phyloP scores from a whole-genome alignment of 2,113 vertebrate species.

The Bufo gargarizans region DNA sequence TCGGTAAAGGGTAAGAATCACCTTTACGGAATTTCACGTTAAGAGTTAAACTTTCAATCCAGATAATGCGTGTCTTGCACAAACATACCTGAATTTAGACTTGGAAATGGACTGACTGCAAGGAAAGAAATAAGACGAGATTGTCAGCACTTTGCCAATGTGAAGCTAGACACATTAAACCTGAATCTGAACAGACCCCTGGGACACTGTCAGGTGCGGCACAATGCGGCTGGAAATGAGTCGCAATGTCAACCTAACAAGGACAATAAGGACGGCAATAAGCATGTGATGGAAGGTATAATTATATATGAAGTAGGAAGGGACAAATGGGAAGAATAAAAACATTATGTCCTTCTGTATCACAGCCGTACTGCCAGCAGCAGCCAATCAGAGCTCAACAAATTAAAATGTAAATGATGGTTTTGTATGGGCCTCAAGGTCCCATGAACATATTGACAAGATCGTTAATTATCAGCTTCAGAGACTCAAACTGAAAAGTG shows the following conservation, averaged over 20 bases:
- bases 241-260: not conserved
- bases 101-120: slow-evolving; percentile 95
- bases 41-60: not conserved
- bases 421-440: too few species aligned
- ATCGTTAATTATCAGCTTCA: too few species aligned
- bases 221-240: not conserved
- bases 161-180: not conserved
- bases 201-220: not conserved
- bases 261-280: not conserved
- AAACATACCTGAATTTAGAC: slow-evolving; percentile 98
- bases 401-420: too few species aligned
- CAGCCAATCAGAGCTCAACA: not conserved
- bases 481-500: too few species aligned
- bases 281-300: not conserved
- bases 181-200: not conserved
- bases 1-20: too few species aligned
- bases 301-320: not conserved
- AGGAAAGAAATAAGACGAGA: slow-evolving; percentile 68
- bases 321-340: not conserved
- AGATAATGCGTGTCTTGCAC: slow-evolving; percentile 61
- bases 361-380: not conserved
- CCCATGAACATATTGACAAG: too few species aligned
- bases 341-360: not conserved
- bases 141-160: not conserved
- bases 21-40: not conserved